A percentile compares a stretch with the other conserved stretches of the same genome.
Conservation (phyloP, 2,797 vertebrate genomes). For the Neosalanx taihuensis region DNA sequence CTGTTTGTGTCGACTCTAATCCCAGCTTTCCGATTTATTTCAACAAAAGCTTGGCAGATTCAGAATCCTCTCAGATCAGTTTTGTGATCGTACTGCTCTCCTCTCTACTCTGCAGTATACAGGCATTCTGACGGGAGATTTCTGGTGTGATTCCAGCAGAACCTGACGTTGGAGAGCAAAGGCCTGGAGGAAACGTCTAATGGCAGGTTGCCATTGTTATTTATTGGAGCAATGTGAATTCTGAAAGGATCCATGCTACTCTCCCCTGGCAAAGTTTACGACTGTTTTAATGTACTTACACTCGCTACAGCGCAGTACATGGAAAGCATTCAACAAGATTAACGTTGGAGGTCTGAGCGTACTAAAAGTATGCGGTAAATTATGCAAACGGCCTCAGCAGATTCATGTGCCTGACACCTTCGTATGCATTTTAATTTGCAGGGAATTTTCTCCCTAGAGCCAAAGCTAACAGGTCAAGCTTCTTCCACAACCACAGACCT, state of each 20-base stretch:
- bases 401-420: constrained; percentile 2
- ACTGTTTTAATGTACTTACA: constrained; percentile 9
- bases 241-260: constrained; percentile 1
- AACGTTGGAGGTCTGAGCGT: neutral
- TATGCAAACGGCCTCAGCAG: neutral
- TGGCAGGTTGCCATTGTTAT: constrained; percentile 4
- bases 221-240: constrained; percentile 4
- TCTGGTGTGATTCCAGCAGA: constrained; percentile 1
- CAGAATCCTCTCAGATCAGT: no score
- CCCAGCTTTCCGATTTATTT: neutral
- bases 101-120: no score
- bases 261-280: constrained; percentile 17
- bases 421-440: constrained; percentile 8
- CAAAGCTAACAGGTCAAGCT: constrained; percentile 11
- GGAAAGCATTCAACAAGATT: neutral
- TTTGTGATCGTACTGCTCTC: no score
- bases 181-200: neutral
- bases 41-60: no score
- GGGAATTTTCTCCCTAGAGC: neutral
- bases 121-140: neutral
- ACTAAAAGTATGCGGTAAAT: neutral
- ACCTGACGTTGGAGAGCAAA: neutral
- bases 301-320: neutral
- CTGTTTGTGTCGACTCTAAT: no score
- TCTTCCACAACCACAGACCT: neutral